Conservation (phyloP, 1,140 invertebrate species). For the Drosophila navojoa region DNA sequence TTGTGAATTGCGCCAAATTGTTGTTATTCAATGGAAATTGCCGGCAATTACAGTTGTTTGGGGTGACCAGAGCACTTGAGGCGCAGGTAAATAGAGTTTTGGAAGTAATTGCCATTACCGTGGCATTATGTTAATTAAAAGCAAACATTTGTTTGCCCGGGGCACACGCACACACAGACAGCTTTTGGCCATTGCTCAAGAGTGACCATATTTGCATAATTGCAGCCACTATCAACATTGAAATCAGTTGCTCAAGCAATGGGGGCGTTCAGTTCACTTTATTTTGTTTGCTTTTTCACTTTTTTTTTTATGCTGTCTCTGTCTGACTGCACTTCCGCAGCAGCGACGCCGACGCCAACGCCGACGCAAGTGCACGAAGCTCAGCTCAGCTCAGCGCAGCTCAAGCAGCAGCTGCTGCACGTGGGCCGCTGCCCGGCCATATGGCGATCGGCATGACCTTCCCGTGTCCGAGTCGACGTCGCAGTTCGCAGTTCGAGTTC, state of each 20-base stretch:
- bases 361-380: conserved; percentile 36
- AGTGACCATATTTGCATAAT: conserved; percentile 48
- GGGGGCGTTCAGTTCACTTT: too few species aligned
- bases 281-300: too few species aligned
- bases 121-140: neutral
- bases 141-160: neutral
- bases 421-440: conserved; percentile 66
- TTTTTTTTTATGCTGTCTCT: neutral
- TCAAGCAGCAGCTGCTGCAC: conserved; percentile 58
- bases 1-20: too few species aligned
- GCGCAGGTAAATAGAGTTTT: too few species aligned
- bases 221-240: conserved; percentile 20
- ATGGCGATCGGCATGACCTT: conserved; percentile 47
- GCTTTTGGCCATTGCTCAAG: neutral
- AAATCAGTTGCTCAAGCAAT: conserved; percentile 25
- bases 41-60: neutral
- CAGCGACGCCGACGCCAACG: conserved; percentile 37
- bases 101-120: too few species aligned
- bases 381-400: neutral
- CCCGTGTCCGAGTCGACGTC: conserved; percentile 28
- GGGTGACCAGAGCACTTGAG: too few species aligned
- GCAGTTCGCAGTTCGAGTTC: conserved; percentile 7
- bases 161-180: neutral
- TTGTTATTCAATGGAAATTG: too few species aligned
- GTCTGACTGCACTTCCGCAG: conserved; percentile 1